Conservation (phyloP, 2,113 vertebrate species). For the Paramormyrops kingsleyae region DNA sequence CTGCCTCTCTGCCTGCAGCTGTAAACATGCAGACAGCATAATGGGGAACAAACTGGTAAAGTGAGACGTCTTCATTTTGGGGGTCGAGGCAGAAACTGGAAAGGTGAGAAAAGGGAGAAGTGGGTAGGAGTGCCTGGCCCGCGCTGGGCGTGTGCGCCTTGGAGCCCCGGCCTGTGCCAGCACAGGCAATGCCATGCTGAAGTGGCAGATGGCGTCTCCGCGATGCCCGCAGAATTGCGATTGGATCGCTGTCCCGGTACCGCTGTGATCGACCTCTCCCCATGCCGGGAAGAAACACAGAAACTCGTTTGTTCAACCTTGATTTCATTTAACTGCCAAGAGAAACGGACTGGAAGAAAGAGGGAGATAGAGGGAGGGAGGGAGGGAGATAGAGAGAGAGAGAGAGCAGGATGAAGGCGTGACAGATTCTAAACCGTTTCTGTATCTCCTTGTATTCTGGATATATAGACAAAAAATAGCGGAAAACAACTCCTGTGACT, state of each 20-base stretch:
- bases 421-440: background rate
- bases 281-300: constrained; percentile 36
- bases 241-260: constrained; percentile 40
- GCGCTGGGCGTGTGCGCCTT: background rate
- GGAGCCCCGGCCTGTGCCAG: background rate
- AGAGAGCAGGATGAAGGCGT: background rate
- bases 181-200: background rate
- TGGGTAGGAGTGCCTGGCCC: background rate
- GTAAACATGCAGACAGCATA: too few species aligned
- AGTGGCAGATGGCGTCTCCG: constrained; percentile 20
- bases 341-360: constrained; percentile 15
- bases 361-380: background rate
- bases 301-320: constrained; percentile 40
- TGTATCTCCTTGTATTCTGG: background rate
- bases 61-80: background rate
- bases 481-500: constrained; percentile 29
- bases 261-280: constrained; percentile 50
- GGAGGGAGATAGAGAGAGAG: constrained; percentile 6
- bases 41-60: background rate
- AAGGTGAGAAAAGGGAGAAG: background rate
- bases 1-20: background rate
- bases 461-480: background rate
- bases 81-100: background rate
- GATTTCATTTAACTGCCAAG: constrained; percentile 40
- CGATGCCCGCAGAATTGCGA: constrained; percentile 45